Conservation (phyloP, 2,888 invertebrate species). For the Hypercompe scribonia region DNA sequence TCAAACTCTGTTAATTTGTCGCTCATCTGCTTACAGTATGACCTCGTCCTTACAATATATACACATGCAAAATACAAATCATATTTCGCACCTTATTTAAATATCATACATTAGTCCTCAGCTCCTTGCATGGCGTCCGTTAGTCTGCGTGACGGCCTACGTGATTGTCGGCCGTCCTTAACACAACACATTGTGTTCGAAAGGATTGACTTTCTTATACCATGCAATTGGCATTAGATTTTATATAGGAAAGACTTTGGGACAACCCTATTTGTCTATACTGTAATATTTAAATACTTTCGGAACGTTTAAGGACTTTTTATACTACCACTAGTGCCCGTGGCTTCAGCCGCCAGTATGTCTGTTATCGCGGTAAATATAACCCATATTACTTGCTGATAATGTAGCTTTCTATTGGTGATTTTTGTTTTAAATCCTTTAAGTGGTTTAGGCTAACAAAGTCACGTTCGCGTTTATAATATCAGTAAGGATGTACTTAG, state of each 20-base stretch:
- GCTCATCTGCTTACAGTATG: conserved; percentile 24
- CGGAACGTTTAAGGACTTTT: neutral
- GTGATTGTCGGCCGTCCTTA: conserved; percentile 56
- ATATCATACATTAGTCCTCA: conserved; percentile 43
- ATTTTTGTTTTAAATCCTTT: too few species aligned
- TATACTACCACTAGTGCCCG: too few species aligned
- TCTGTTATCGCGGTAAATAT: too few species aligned
- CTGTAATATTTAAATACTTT: neutral
- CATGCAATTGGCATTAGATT: neutral
- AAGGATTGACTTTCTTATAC: neutral
- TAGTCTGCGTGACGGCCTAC: conserved; percentile 62
- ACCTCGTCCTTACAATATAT: conserved; percentile 30
- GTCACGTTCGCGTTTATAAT: too few species aligned
- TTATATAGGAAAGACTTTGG: neutral
- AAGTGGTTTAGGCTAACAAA: too few species aligned
- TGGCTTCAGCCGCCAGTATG: too few species aligned
- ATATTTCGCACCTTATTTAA: conserved; percentile 45
- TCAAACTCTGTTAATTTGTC: neutral
- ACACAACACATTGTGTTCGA: conserved; percentile 18
- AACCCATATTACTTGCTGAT: too few species aligned
- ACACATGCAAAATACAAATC: conserved; percentile 48
- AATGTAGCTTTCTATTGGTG: too few species aligned
- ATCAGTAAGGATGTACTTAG: neutral
- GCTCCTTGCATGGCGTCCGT: conserved; percentile 60
- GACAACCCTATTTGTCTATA: neutral